Evolutionary conservation across 2,888 invertebrate genomes (phyloP).

Genomic region (Heliconius sara): DNA sequence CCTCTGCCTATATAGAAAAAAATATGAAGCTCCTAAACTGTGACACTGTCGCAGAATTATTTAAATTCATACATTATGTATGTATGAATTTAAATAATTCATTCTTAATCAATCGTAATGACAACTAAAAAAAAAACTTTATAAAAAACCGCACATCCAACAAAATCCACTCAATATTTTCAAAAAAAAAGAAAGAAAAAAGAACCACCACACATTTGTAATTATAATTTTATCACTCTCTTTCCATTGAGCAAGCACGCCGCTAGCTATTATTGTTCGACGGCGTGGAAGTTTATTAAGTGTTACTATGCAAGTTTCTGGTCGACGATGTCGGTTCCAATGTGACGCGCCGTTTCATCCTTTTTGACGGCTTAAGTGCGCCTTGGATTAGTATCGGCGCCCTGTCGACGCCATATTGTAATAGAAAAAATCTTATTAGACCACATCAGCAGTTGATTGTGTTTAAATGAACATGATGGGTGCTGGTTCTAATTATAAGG

Average conservation of each 20-base stretch:
- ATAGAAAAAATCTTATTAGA: slow-evolving; percentile 41
- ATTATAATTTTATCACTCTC: slow-evolving; percentile 41
- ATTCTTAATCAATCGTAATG: too few species aligned
- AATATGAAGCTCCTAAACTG: too few species aligned
- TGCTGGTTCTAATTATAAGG: background rate
- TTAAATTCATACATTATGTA: too few species aligned
- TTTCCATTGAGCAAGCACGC: slow-evolving; percentile 36
- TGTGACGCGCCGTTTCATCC: slow-evolving; percentile 67
- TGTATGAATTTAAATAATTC: too few species aligned
- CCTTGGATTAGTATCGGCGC: slow-evolving; percentile 63
- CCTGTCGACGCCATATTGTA: slow-evolving; percentile 45
- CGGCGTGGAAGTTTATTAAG: slow-evolving; percentile 36
- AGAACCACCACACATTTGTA: background rate
- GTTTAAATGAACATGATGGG: background rate
- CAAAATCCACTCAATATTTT: background rate
- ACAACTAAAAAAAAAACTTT: background rate
- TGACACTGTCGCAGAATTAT: too few species aligned
- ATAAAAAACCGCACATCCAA: background rate
- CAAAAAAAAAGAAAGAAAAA: background rate
- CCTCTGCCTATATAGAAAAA: too few species aligned
- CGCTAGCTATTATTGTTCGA: slow-evolving; percentile 34
- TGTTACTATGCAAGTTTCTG: slow-evolving; percentile 42
- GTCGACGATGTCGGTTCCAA: slow-evolving; percentile 59
- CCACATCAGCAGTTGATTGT: background rate
- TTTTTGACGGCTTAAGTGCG: slow-evolving; percentile 72